Conservation (phyloP, 2,797 vertebrate genomes). For the Siniperca undulata region DNA sequence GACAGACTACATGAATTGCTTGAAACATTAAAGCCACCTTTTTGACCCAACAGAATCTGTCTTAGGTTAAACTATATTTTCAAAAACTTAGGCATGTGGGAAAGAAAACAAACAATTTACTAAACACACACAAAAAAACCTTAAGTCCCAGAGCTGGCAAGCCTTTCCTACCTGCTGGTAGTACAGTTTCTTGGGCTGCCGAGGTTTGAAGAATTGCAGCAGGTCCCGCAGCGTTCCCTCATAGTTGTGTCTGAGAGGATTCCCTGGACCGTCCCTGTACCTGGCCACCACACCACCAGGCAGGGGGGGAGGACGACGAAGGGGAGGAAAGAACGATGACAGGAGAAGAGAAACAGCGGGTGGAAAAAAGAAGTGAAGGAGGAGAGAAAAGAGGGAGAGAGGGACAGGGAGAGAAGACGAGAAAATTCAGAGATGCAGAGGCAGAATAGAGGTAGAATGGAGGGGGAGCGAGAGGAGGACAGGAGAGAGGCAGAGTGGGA, state of each 20-base stretch:
- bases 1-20: not conserved
- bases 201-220: constrained; percentile 99
- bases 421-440: constrained; percentile 44
- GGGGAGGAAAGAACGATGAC: constrained; percentile 40
- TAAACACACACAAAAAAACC: not conserved
- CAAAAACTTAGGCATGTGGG: not conserved
- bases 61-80: not conserved
- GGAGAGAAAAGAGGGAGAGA: constrained; percentile 8
- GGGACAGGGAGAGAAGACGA: constrained; percentile 16
- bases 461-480: not conserved
- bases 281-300: constrained; percentile 88
- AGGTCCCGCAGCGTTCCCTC: constrained; percentile 99
- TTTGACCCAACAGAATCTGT: not conserved
- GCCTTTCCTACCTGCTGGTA: constrained; percentile 93
- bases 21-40: not conserved
- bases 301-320: constrained; percentile 77
- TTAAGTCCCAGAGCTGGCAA: not conserved
- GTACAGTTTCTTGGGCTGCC: constrained; percentile 99
- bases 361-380: constrained; percentile 4
- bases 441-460: not conserved
- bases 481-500: constrained; percentile 59
- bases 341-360: constrained; percentile 26
- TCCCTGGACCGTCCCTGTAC: constrained; percentile 99
- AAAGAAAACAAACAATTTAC: not conserved
- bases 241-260: constrained; percentile 99